A percentile compares a stretch with the other conserved stretches of the same genome.
These are phyloP conservation scores for Flexamia atlantica DNA, from an alignment of 2,888 invertebrate species.

Conservation along the genomic window DNA sequence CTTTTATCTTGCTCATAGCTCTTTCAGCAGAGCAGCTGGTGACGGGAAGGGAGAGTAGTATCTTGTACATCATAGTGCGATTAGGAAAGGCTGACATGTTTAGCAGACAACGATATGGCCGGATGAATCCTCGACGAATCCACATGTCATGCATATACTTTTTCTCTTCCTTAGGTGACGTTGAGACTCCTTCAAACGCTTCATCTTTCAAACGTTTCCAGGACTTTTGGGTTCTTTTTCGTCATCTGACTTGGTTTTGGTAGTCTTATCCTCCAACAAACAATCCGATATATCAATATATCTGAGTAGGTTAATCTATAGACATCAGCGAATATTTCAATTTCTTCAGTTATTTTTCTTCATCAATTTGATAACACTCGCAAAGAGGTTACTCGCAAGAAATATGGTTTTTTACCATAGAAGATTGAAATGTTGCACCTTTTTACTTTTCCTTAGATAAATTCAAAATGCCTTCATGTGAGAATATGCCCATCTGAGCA, in stretches of 20 bases:
- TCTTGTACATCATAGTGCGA: neutral
- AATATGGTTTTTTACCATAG: slow-evolving; percentile 16
- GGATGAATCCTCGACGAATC: slow-evolving; percentile 20
- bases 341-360: neutral
- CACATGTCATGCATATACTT: slow-evolving; percentile 8
- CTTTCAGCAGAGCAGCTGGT: too few species aligned
- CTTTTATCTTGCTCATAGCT: slow-evolving; percentile 52
- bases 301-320: slow-evolving; percentile 1
- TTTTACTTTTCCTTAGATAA: neutral
- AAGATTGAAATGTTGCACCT: neutral
- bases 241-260: too few species aligned
- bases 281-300: slow-evolving; percentile 32
- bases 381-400: too few species aligned
- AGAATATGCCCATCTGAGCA: slow-evolving; percentile 9
- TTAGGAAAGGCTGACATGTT: slow-evolving; percentile 40
- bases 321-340: slow-evolving; percentile 6
- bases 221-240: too few species aligned
- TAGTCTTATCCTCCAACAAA: neutral
- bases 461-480: slow-evolving; percentile 39
- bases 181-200: too few species aligned
- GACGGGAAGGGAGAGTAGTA: slow-evolving; percentile 54
- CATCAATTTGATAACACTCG: slow-evolving; percentile 18
- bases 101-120: slow-evolving; percentile 28
- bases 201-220: too few species aligned
- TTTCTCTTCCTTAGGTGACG: neutral